phyloP scores from a whole-genome alignment of 1,140 invertebrate species.

The Achroia grisella region DNA sequence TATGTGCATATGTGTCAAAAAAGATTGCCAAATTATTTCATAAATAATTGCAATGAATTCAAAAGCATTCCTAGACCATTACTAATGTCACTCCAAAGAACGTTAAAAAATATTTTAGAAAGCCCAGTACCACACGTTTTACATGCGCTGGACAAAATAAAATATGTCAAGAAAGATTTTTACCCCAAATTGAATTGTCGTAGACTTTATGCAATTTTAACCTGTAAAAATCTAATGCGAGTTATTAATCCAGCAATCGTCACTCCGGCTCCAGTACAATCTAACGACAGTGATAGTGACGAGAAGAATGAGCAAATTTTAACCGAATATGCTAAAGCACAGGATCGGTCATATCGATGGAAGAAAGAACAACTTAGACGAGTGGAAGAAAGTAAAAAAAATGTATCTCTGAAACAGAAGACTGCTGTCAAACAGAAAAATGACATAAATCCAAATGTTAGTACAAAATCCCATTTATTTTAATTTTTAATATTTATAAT shows the following conservation, averaged over 20 bases:
- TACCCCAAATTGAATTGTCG: conserved; percentile 79
- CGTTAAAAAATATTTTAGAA: conserved; percentile 79
- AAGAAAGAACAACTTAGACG: conserved; percentile 56
- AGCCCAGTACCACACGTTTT: conserved; percentile 82
- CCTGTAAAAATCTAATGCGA: conserved; percentile 66
- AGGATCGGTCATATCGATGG: conserved; percentile 67
- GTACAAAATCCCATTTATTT: conserved; percentile 11
- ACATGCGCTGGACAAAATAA: conserved; percentile 78
- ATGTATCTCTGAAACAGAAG: conserved; percentile 42
- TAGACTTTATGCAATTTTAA: conserved; percentile 77
- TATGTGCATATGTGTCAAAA: conserved; percentile 71
- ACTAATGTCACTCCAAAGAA: conserved; percentile 77
- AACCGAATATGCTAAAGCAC: conserved; percentile 62
- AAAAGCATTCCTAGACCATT: conserved; percentile 79
- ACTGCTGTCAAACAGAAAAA: conserved; percentile 24
- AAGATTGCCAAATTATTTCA: conserved; percentile 81
- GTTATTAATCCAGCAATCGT: conserved; percentile 65
- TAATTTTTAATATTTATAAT: background rate
- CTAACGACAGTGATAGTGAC: conserved; percentile 57
- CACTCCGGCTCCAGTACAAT: conserved; percentile 14
- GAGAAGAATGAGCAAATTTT: conserved; percentile 38
- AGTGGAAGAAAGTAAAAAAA: conserved; percentile 59
- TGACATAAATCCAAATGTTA: conserved; percentile 51
- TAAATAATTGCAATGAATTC: conserved; percentile 81
- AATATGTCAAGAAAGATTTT: conserved; percentile 75